Percentiles rank a stretch among this genome's conserved stretches.
These are phyloP conservation scores for Tetragonisca angustula DNA, from an alignment of 2,888 invertebrate species.

Conservation along the genomic window DNA sequence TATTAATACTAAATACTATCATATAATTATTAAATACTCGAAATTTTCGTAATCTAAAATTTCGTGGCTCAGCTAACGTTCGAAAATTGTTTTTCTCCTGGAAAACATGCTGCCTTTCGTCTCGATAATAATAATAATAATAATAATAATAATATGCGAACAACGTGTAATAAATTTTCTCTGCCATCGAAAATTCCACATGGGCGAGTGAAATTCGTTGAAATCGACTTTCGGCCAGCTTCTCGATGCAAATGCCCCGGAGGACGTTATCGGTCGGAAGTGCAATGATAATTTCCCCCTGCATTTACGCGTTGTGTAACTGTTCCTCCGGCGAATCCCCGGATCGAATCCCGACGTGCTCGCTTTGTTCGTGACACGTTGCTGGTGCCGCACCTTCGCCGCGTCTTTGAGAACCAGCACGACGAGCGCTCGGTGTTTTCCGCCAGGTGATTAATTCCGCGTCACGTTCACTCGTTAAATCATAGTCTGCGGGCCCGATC, in stretches of 20 bases:
- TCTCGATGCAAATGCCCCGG: too few species aligned
- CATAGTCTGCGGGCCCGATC: constrained; percentile 58
- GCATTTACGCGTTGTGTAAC: not conserved
- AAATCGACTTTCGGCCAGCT: not conserved
- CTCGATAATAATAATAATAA: too few species aligned
- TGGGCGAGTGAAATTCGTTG: not conserved
- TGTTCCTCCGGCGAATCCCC: not conserved
- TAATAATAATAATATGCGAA: too few species aligned
- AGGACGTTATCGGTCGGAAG: not conserved
- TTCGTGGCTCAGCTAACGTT: too few species aligned
- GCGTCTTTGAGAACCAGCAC: constrained; percentile 29
- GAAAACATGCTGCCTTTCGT: too few species aligned
- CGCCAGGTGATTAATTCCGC: constrained; percentile 55
- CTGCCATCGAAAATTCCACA: too few species aligned
- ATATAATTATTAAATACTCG: too few species aligned
- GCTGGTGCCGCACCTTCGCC: not conserved
- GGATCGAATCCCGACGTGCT: constrained; percentile 14
- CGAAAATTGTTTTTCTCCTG: too few species aligned
- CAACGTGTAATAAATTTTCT: not conserved
- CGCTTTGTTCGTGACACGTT: constrained; percentile 17
- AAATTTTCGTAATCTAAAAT: too few species aligned
- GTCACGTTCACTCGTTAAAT: constrained; percentile 63
- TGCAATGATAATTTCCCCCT: not conserved
- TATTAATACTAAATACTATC: too few species aligned
- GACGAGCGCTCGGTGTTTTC: constrained; percentile 22